Percentiles rank a stretch among this genome's conserved stretches.
Evolutionary conservation across 2,888 invertebrate genomes (phyloP).

Genomic region (Timema podura): DNA sequence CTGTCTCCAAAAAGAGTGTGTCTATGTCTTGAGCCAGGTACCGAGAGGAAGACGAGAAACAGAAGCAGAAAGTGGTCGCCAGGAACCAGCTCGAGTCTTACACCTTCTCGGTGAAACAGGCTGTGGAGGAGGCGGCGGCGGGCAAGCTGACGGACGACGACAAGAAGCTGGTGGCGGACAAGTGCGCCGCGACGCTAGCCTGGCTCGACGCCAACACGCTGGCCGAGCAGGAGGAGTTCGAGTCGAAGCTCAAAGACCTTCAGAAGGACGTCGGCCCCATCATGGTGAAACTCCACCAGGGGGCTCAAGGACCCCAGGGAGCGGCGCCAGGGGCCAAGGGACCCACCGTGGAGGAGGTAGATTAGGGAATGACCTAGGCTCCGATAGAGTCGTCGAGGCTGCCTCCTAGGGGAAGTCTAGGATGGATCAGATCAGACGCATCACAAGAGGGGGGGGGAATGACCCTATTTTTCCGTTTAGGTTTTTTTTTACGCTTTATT

Average conservation of each 20-base stretch:
- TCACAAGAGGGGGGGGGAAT: too few species aligned
- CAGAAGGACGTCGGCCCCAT: slow-evolving; percentile 72
- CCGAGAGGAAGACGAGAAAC: slow-evolving; percentile 66
- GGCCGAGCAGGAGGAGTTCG: slow-evolving; percentile 74
- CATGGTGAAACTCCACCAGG: slow-evolving; percentile 77
- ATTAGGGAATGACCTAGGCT: slow-evolving; percentile 36
- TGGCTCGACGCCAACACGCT: slow-evolving; percentile 80
- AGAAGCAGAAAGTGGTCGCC: slow-evolving; percentile 60
- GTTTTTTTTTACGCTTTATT: too few species aligned
- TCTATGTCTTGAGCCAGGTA: slow-evolving; percentile 49
- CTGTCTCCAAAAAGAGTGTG: too few species aligned
- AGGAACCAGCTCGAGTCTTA: slow-evolving; percentile 76
- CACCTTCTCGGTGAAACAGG: slow-evolving; percentile 65
- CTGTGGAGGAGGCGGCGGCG: slow-evolving; percentile 51
- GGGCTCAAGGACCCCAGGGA: slow-evolving; percentile 44
- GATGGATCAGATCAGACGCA: too few species aligned
- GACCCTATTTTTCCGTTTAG: too few species aligned
- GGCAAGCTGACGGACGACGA: slow-evolving; percentile 64
- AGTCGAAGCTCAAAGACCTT: slow-evolving; percentile 69
- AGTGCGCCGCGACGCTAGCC: slow-evolving; percentile 64
- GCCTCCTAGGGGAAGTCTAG: too few species aligned
- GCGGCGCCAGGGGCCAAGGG: slow-evolving; percentile 38
- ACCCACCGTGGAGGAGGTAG: slow-evolving; percentile 48
- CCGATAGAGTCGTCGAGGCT: too few species aligned
- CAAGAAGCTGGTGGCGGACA: slow-evolving; percentile 61